Conservation (phyloP, 2,888 invertebrate species). For the Empis livida region DNA sequence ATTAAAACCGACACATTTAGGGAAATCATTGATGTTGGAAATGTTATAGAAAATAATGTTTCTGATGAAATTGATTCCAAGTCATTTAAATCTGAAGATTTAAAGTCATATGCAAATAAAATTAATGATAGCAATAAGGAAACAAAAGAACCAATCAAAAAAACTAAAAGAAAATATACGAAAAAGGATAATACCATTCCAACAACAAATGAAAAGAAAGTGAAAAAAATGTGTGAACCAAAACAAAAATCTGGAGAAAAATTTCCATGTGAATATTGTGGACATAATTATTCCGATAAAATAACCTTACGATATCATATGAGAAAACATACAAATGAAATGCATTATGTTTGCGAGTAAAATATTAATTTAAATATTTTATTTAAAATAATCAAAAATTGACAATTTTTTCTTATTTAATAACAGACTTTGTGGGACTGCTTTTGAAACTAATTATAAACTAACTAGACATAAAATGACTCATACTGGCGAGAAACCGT, state of each 20-base stretch:
- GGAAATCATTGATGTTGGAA: no score
- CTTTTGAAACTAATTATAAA: neutral
- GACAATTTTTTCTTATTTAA: neutral
- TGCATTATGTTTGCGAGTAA: constrained; percentile 1
- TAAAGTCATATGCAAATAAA: no score
- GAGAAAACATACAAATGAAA: neutral
- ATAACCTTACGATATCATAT: neutral
- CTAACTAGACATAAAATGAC: constrained; percentile 24
- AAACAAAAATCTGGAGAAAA: neutral
- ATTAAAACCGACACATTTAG: no score
- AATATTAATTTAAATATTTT: neutral
- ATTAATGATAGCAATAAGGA: no score
- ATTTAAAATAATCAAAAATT: neutral
- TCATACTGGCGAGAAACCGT: constrained; percentile 30
- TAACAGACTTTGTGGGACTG: neutral
- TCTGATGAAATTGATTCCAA: no score
- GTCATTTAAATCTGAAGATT: no score
- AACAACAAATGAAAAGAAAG: neutral
- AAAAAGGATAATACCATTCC: neutral
- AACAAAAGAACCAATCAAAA: neutral
- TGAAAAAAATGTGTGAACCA: neutral
- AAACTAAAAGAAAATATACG: neutral
- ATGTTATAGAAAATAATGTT: no score
- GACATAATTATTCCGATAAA: neutral
- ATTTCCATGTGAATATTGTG: neutral